These are phyloP conservation scores for Mallateleia sp. DNA, from an alignment of 2,888 invertebrate genomes.

Conservation along the genomic window DNA sequence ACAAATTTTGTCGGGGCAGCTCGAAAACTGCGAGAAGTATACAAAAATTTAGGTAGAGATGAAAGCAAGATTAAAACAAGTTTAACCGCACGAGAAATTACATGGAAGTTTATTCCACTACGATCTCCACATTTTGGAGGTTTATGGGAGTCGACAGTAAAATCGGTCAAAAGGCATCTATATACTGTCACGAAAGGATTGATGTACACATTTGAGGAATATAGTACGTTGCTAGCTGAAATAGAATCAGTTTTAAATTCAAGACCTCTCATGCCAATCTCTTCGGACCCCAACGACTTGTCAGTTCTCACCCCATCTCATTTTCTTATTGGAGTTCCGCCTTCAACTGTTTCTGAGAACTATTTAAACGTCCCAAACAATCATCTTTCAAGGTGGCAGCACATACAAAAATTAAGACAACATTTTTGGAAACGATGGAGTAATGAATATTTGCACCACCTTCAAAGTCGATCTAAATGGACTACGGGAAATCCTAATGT, in stretches of 20 bases:
- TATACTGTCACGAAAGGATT: not conserved
- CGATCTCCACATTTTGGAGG: constrained; percentile 55
- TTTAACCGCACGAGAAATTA: constrained; percentile 16
- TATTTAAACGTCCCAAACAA: constrained; percentile 2
- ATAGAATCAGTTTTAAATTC: constrained; percentile 4
- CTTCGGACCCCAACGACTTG: constrained; percentile 26
- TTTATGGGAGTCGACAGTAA: constrained; percentile 28
- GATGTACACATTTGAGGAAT: constrained; percentile 16
- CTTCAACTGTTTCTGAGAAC: not conserved
- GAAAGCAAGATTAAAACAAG: not conserved
- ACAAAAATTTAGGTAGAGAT: not conserved
- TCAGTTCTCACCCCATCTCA: constrained; percentile 14
- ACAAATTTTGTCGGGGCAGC: constrained; percentile 70
- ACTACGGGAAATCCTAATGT: constrained; percentile 3
- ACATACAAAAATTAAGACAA: constrained; percentile 34
- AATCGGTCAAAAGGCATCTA: constrained; percentile 18
- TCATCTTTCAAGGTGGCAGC: not conserved
- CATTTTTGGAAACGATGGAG: constrained; percentile 77
- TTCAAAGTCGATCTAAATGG: constrained; percentile 77
- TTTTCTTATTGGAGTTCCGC: not conserved
- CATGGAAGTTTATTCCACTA: constrained; percentile 59
- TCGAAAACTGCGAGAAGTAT: constrained; percentile 24
- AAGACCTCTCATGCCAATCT: constrained; percentile 5
- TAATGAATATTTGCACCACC: constrained; percentile 68
- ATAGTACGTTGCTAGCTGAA: not conserved